Percentiles rank a stretch among this genome's conserved stretches.
Conservation (phyloP, 2,888 invertebrate species). For the Tiliacea aurago region DNA sequence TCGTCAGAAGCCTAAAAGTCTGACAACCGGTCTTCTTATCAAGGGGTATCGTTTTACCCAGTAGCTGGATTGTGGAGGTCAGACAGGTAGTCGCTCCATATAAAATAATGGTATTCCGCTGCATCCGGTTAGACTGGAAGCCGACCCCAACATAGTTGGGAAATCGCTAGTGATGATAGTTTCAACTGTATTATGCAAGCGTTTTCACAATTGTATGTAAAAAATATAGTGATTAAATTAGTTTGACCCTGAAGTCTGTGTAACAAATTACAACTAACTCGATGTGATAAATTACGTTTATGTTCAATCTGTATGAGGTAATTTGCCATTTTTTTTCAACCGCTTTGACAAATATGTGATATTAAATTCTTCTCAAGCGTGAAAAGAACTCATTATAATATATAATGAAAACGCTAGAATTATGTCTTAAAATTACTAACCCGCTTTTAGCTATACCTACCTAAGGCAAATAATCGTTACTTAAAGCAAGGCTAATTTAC, state of each 20-base stretch:
- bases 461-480: background rate
- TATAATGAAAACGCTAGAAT: background rate
- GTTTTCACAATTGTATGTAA: background rate
- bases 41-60: no score
- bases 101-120: no score
- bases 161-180: background rate
- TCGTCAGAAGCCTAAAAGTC: no score
- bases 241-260: no score
- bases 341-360: background rate
- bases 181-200: background rate
- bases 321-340: background rate
- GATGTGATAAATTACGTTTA: background rate
- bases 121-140: no score
- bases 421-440: background rate
- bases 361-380: background rate
- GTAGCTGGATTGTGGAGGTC: no score
- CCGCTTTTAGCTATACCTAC: background rate
- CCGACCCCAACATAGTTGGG: no score
- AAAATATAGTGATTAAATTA: background rate
- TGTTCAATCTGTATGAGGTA: background rate
- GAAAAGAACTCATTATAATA: background rate
- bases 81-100: no score
- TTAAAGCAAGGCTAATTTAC: constrained; percentile 40
- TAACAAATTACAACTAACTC: background rate
- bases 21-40: no score